Percentiles rank a stretch among this genome's conserved stretches.
phyloP scores from a whole-genome alignment of 2,797 vertebrate genomes.

The Myripristis murdjan region DNA sequence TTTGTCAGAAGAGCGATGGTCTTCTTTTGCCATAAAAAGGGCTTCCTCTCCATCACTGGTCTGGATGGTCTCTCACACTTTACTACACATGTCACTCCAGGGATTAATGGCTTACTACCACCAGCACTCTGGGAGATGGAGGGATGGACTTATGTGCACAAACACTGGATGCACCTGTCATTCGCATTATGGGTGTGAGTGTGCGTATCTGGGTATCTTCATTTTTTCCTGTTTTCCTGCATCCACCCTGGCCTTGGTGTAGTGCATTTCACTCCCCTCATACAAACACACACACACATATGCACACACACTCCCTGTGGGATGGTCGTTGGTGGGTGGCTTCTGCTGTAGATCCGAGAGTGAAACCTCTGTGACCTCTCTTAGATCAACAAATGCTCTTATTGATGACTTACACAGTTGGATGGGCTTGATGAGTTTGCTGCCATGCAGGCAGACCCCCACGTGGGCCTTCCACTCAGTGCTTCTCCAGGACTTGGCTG shows the following conservation, averaged over 20 bases:
- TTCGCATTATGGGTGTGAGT: conserved; percentile 56
- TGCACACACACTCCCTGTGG: conserved; percentile 33
- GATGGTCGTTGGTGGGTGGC: conserved; percentile 54
- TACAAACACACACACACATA: too few relatives aligned
- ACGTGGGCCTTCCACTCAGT: conserved; percentile 31
- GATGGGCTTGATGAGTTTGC: conserved; percentile 50
- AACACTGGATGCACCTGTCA: conserved; percentile 47
- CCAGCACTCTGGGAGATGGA: conserved; percentile 47
- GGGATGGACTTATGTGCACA: conserved; percentile 38
- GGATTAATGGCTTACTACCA: conserved; percentile 61
- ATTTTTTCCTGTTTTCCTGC: conserved; percentile 22
- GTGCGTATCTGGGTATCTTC: conserved; percentile 1
- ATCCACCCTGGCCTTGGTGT: neutral
- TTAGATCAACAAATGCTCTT: conserved; percentile 51
- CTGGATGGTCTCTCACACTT: conserved; percentile 69
- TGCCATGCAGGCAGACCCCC: conserved; percentile 47
- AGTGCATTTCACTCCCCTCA: conserved; percentile 11
- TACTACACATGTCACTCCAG: conserved; percentile 50
- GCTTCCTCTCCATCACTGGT: conserved; percentile 49
- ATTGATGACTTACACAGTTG: conserved; percentile 69
- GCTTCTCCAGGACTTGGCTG: conserved; percentile 14
- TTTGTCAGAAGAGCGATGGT: conserved; percentile 54
- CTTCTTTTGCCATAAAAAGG: conserved; percentile 25
- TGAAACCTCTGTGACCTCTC: conserved; percentile 50
- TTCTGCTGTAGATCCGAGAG: conserved; percentile 47